Evolutionary conservation across 1,140 invertebrate species (phyloP).

Genomic region (Polyergus mexicanus): DNA sequence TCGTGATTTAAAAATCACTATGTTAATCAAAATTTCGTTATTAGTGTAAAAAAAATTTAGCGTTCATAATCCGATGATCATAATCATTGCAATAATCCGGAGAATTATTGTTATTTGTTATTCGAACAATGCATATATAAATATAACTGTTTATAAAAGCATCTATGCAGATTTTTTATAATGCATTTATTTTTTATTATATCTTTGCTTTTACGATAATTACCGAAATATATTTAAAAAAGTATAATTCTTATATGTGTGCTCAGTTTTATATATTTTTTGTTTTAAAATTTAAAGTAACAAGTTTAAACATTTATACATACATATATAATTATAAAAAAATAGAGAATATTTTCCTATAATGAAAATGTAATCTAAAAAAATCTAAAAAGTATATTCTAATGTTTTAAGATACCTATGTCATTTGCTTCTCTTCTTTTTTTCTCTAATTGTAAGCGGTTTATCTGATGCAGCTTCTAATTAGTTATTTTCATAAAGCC

Average conservation of each 20-base stretch:
- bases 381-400: too few relatives aligned
- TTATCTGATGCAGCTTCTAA: slow-evolving; percentile 50
- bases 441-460: slow-evolving; percentile 1
- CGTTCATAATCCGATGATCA: too few relatives aligned
- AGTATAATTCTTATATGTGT: background rate
- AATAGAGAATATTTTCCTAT: background rate
- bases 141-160: background rate
- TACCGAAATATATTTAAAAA: background rate
- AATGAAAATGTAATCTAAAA: background rate
- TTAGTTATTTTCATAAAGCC: slow-evolving; percentile 32
- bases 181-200: background rate
- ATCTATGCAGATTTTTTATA: background rate
- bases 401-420: slow-evolving; percentile 24
- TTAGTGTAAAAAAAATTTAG: background rate
- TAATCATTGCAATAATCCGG: too few relatives aligned
- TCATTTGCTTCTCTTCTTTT: slow-evolving; percentile 3
- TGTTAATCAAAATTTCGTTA: background rate
- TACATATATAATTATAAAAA: background rate
- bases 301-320: background rate
- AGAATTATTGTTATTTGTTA: too few relatives aligned
- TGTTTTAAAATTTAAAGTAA: slow-evolving; percentile 5
- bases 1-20: background rate
- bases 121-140: background rate
- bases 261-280: background rate
- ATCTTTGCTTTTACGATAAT: background rate